Base-by-base conservation (phyloP, 2,888 invertebrate species). In the Coleophora deauratella region DNA sequence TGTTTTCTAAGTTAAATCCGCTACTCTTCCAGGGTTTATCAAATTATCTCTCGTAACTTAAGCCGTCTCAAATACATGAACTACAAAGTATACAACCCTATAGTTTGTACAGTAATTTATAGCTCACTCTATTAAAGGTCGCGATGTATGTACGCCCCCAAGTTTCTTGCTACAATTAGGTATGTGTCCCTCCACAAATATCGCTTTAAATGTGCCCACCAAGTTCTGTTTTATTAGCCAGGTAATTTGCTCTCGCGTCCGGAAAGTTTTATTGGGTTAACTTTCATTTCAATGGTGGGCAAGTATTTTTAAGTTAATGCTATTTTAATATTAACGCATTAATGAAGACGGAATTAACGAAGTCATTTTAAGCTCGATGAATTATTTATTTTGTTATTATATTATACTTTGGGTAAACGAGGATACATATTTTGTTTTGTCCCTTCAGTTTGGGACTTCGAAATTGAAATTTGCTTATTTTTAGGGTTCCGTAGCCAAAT, bases 101-200 rank as follows among this genome's bases (percentile, higher is more conserved):
- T 63, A 66, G 63, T 64, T 62, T 54, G 50, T 51, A 50, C 52
- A 61, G 61, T 61, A 70, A 73, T 72, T 71, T 72, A 73, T 68
- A 58, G 66, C 57, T 51, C 46, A 56, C 64, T 70, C 67, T 71
- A 72, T 74, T 71, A 68, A 67, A 66, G 66, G 60, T 57, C 63
- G 57, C 52, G 58, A 57, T 63, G 58, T 43, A 51, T 54, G 47
- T 21, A 21, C 21, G 21, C 21, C 57, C 43, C 47, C 15, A 66
- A 71, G 59, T 69, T 62, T 62, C 61, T 64, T 62, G 68, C 21
- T 61, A 66, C 66, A 62, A 66, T 68, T 64, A 66, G 54, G 57
- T 61, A 54, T 50, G 57, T 61, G 55, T 50, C 45, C 53, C 58
- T 57, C 54, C 48, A 52, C 61, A 59, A 61, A 65, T 64, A 64